Conservation (phyloP, 2,797 vertebrate species). For the Coranthus polyacanthus region DNA sequence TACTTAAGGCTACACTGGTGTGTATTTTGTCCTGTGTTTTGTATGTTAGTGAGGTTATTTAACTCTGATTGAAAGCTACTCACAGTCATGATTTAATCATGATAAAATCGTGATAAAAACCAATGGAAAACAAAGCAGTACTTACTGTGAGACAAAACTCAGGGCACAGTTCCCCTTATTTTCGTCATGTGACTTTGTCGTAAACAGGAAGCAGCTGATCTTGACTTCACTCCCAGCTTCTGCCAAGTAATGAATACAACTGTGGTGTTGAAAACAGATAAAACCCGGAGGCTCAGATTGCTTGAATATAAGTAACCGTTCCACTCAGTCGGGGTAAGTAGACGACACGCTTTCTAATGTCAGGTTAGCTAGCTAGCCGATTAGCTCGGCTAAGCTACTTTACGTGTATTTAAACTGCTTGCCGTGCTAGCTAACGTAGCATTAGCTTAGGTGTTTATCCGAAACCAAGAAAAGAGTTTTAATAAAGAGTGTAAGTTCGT, state of each 20-base stretch:
- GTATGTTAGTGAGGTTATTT: too few relatives aligned
- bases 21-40: too few relatives aligned
- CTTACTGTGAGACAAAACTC: constrained; percentile 16
- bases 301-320: constrained; percentile 6
- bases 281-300: neutral
- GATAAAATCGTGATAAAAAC: too few relatives aligned
- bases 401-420: constrained; percentile 5
- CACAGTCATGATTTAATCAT: too few relatives aligned
- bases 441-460: constrained; percentile 58
- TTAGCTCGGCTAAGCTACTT: constrained; percentile 31
- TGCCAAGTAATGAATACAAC: constrained; percentile 63
- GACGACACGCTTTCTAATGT: neutral
- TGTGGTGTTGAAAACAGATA: constrained; percentile 2
- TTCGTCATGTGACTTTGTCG: constrained; percentile 76
- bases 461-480: constrained; percentile 6
- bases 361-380: constrained; percentile 8
- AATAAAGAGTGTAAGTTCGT: neutral
- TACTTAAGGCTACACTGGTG: neutral
- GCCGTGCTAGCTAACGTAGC: constrained; percentile 66
- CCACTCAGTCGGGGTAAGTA: constrained; percentile 44
- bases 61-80: too few relatives aligned
- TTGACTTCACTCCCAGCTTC: constrained; percentile 51
- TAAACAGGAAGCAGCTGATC: constrained; percentile 85
- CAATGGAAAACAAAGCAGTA: too few relatives aligned
- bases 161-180: accelerated